A percentile compares a stretch with the other conserved stretches of the same genome.
phyloP scores from a whole-genome alignment of 2,888 invertebrate species.

The Philhelius pedissequus region DNA sequence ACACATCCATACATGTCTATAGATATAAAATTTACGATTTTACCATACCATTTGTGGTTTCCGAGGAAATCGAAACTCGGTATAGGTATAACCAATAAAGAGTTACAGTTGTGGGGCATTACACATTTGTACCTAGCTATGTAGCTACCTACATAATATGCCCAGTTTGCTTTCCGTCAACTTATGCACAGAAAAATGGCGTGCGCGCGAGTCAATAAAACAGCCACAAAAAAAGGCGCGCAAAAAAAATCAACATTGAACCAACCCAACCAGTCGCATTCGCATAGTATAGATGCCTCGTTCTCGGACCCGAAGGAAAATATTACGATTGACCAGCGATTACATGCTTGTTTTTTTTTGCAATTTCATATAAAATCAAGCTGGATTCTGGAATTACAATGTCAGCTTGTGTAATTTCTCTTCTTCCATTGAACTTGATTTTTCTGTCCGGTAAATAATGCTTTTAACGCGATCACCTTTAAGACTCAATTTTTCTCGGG shows the following conservation, averaged over 20 bases:
- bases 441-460: slow-evolving; percentile 25
- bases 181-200: slow-evolving; percentile 6
- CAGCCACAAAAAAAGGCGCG: not conserved
- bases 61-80: slow-evolving; percentile 29
- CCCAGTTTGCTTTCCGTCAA: slow-evolving; percentile 33
- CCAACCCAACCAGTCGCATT: no score
- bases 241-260: not conserved
- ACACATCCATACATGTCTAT: not conserved
- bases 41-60: slow-evolving; percentile 45
- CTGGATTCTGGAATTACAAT: slow-evolving; percentile 15
- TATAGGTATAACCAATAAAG: slow-evolving; percentile 13
- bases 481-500: slow-evolving; percentile 7
- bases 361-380: slow-evolving; percentile 9
- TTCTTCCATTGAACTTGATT: slow-evolving; percentile 61
- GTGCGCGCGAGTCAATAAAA: slow-evolving; percentile 15
- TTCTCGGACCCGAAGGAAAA: no score
- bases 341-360: slow-evolving; percentile 10
- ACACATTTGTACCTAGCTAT: not conserved
- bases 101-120: not conserved
- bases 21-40: no score
- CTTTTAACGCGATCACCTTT: slow-evolving; percentile 31
- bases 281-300: not conserved
- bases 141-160: not conserved
- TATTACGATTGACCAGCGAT: slow-evolving; percentile 24
- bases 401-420: not conserved